Evolutionary conservation across 1,140 invertebrate genomes (phyloP).

Genomic region (Plectrocnemia conspersa): DNA sequence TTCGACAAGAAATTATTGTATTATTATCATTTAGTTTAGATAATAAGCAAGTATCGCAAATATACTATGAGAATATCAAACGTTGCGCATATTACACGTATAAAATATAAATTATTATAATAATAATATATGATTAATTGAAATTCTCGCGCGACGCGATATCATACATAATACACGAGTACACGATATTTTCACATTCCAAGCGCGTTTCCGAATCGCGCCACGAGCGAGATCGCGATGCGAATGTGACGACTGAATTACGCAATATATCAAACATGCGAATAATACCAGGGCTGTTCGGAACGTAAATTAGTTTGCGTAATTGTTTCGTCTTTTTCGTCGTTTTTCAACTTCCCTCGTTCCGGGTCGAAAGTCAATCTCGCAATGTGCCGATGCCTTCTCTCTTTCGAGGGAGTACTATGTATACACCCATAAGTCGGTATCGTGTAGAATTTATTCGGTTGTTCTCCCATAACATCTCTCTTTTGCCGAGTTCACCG

Average conservation of each 20-base stretch:
- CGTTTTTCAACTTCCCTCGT: neutral
- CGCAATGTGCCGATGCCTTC: constrained; percentile 6
- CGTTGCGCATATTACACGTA: too few species aligned
- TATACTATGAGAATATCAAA: too few species aligned
- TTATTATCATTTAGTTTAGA: too few species aligned
- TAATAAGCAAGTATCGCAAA: too few species aligned
- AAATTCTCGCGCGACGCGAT: too few species aligned
- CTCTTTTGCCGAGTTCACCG: constrained; percentile 4
- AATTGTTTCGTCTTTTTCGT: constrained; percentile 3
- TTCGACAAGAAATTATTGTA: too few species aligned
- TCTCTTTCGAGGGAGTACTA: neutral
- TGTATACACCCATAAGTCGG: neutral
- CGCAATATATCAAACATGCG: constrained; percentile 11
- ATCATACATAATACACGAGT: too few species aligned
- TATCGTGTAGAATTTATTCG: constrained; percentile 10
- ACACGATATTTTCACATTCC: constrained; percentile 29
- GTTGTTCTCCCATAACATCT: constrained; percentile 3
- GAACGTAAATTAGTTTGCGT: neutral
- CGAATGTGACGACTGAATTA: constrained; percentile 20
- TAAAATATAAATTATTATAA: too few species aligned
- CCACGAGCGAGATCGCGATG: constrained; percentile 21
- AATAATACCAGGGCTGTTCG: too few species aligned
- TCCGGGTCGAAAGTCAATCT: constrained; percentile 18
- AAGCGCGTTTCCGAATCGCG: constrained; percentile 5
- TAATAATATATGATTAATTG: too few species aligned